Evolutionary conservation across 2,888 invertebrate genomes (phyloP).

Genomic region (Tuta absoluta): DNA sequence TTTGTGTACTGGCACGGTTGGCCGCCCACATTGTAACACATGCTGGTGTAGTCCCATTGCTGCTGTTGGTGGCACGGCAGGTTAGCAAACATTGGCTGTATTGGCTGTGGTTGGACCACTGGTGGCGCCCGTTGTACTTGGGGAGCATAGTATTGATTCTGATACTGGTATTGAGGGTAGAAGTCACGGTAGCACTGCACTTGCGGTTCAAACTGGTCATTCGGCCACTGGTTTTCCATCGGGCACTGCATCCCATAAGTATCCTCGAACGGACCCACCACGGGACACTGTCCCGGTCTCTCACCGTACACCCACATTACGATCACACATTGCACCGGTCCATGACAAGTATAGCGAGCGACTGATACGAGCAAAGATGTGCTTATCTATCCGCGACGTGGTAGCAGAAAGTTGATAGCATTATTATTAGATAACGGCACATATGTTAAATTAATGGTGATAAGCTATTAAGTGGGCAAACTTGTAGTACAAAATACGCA

Average conservation of each 20-base stretch:
- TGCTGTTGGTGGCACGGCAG: constrained; percentile 75
- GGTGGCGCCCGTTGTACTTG: constrained; percentile 38
- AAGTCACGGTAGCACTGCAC: constrained; percentile 58
- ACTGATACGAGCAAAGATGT: constrained; percentile 75
- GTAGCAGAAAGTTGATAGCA: constrained; percentile 72
- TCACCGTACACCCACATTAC: constrained; percentile 61
- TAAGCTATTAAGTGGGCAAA: constrained; percentile 19
- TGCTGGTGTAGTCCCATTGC: constrained; percentile 83
- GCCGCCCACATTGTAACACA: constrained; percentile 84
- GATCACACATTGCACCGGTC: constrained; percentile 48
- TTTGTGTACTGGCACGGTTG: constrained; percentile 85
- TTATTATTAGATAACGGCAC: constrained; percentile 62
- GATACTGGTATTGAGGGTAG: constrained; percentile 46
- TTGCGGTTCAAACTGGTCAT: constrained; percentile 49
- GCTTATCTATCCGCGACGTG: constrained; percentile 66
- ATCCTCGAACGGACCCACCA: constrained; percentile 55
- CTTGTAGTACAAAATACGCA: neutral
- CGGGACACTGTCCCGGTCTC: constrained; percentile 55
- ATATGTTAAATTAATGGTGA: constrained; percentile 16
- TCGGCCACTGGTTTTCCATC: constrained; percentile 57
- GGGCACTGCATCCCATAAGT: constrained; percentile 66
- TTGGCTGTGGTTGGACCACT: constrained; percentile 37
- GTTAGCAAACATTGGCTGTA: constrained; percentile 48
- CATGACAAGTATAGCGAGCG: constrained; percentile 72
- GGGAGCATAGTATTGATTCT: constrained; percentile 37